Conservation (phyloP, 1,140 invertebrate species). For the Caenorhabditis brenneri region DNA sequence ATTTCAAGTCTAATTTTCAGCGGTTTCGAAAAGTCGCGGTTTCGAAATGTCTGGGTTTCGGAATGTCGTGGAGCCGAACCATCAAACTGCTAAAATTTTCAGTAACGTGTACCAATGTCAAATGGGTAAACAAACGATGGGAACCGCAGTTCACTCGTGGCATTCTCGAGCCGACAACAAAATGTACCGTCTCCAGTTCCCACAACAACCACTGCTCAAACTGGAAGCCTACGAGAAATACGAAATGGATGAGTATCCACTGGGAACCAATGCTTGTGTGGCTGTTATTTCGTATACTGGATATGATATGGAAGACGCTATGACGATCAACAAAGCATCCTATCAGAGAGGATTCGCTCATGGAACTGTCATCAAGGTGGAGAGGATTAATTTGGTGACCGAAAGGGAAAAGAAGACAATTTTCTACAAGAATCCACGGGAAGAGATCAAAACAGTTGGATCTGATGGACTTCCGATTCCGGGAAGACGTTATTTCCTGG, state of each 20-base stretch:
- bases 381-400: conserved; percentile 56
- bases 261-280: conserved; percentile 95
- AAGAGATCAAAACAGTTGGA: conserved; percentile 50
- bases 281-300: conserved; percentile 99
- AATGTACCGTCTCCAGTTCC: conserved; percentile 87
- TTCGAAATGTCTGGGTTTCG: too few species aligned
- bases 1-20: too few species aligned
- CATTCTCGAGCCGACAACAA: conserved; percentile 86
- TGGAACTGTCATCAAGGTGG: conserved; percentile 75
- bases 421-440: conserved; percentile 61
- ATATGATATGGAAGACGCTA: conserved; percentile 99
- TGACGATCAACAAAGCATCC: conserved; percentile 94
- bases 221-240: conserved; percentile 87
- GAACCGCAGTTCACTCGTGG: conserved; percentile 89
- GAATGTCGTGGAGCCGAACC: too few species aligned
- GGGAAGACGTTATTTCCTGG: conserved; percentile 65
- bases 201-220: conserved; percentile 85
- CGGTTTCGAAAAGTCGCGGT: too few species aligned
- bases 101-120: conserved; percentile 99
- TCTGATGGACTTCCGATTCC: conserved; percentile 66
- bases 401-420: conserved; percentile 33
- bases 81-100: too few species aligned
- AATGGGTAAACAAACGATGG: conserved; percentile 99
- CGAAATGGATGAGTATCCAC: conserved; percentile 87
- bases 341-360: conserved; percentile 91